Base-by-base conservation (phyloP, 1,140 invertebrate species). In the Heliconius melpomene region DNA sequence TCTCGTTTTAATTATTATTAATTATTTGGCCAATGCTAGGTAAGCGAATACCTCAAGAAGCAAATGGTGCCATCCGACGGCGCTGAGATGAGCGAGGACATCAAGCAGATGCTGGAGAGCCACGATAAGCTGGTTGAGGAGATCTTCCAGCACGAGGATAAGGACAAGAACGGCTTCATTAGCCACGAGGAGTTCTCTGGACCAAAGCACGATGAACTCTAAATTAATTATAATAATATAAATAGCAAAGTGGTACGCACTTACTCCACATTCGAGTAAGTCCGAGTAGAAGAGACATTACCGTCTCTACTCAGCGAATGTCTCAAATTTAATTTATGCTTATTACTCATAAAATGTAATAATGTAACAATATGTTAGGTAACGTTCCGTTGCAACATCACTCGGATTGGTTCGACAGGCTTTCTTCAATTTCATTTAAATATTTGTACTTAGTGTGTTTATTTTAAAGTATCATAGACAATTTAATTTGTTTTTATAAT, bases 131-230 rank as follows among this genome's bases (percentile, higher is more conserved):
- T 99, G 29, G 97, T 99, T 2, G 98, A 99, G 90, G 98, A 99
- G 89, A 99, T 99, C 83, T 99, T 99, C 96, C 97, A 98, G 91
- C 98, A 99, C 90, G 98, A 99, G 94, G 98, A 99, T 91, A 98
- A 98, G 91, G 98, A 99, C 92, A 98, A 98, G 93, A 98, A 99
- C 89, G 98, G 98, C 52, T 98, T 97, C 95, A 99, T 99, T 85
- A 98, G 98, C 75, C 97, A 98, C 94, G 98, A 98, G 40, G 98
- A 99, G 93, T 99, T 99, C 95, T 98, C 97, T 32, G 98, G 98
- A 9, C 98, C 98, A 23, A 99, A 99, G 92, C 98, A 99, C 94
- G 98, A 99, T 91, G 98, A 99, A 95, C 96, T 99, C 87, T 99
- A 97, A 97, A 94, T 75, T 54, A 74, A 29, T 66, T n/a, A 38